Base-by-base conservation (phyloP, 2,113 vertebrate genomes). In the Neomonachus schauinslandi region DNA sequence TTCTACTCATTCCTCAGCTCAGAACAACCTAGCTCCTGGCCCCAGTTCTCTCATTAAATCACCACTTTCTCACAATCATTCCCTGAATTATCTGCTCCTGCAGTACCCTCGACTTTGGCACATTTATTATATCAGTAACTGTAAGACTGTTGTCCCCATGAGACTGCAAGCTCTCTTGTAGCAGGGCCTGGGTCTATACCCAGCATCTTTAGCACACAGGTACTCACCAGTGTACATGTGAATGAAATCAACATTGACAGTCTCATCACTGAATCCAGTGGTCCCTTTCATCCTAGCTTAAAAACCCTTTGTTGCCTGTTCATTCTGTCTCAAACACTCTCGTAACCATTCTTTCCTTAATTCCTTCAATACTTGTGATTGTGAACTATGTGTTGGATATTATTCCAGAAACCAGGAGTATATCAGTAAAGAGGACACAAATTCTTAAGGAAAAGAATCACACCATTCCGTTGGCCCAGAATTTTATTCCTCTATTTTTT, bases 341-440 rank as follows among this genome's bases (percentile, higher is more conserved):
- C 61, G 28, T 51, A 9, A 51, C 5, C 31, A n/a, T 46, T 72
- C 7, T 94, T 81, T 51, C 22, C 59, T 65, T 80, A 24, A 61
- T 51, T 65, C 31, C 10, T 79, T 46, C 46, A 76, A 28, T 79
- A 89, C 39, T 74, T 76, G 28, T 86, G 26, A 95, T 74, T 81
- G 59, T 8, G n/a, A 95, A 61, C 63, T 67, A 81, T 1, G 24
- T 51, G 5, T 57, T 24, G 72, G 31, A 65, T 18, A 12, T 18
- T 72, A 42, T n/a, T 55, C 33, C 28, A 69, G 26, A 76, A 21
- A 49, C 18, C 18, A 49, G 65, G 46, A 49, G 63, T 53, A 5
- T 0, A 55, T 31, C 59, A 28, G 5, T 26, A 51, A 51, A 86
- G 42, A 85, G 28, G 16, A 67, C 24, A 49, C 1, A 10, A n/a